Base-by-base conservation (phyloP, 1,140 invertebrate species). In the Aleiodes sp. region DNA sequence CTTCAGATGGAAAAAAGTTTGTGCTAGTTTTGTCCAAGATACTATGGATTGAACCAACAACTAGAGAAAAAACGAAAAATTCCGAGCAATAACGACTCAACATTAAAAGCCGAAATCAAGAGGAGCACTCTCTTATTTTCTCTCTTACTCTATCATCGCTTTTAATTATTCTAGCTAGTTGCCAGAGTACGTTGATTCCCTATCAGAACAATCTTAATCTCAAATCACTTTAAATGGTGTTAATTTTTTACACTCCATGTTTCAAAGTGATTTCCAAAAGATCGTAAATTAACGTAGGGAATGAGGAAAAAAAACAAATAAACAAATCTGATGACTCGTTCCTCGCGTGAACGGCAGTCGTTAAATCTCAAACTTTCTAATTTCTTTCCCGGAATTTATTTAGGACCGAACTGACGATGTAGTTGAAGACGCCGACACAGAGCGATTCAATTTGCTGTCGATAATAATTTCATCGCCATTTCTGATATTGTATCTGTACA, bases 381-480 rank as follows among this genome's bases (percentile, higher is more conserved):
- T 33, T 31, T 64, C 59, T 59, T 65, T 71, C 21, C n/a, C 29
- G n/a, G 59, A 60, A 57, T 37, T 68, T 71, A 70, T 80, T 85
- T 81, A 86, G 74, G 84, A 84, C 73, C 82, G 82, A 69, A 83
- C 82, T 70, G 82, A 84, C 77, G 82, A 85, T 73, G 80, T 78
- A 52, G 77, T 77, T 43, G 81, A 84, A 1, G 79, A 74, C 10
- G 81, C 73, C 26, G 82, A 83, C 2, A 67, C 75, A 43, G 74
- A 82, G 14, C 85, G 81, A 75, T 86, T 86, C 43, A 86, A 60
- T 76, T 94, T 94, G 70, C 90, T 91, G 80, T 96, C 94, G 63
- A 97, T 92, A 64, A 96, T 93, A 76, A 97, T 96, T 83, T 97
- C 94, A 86, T 97, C 95, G 1, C 94, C 95, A 74, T 94, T 94